A percentile compares a stretch with the other conserved stretches of the same genome.
phyloP scores from a whole-genome alignment of 2,797 vertebrate species.

The Pseudomugil tenellus region DNA sequence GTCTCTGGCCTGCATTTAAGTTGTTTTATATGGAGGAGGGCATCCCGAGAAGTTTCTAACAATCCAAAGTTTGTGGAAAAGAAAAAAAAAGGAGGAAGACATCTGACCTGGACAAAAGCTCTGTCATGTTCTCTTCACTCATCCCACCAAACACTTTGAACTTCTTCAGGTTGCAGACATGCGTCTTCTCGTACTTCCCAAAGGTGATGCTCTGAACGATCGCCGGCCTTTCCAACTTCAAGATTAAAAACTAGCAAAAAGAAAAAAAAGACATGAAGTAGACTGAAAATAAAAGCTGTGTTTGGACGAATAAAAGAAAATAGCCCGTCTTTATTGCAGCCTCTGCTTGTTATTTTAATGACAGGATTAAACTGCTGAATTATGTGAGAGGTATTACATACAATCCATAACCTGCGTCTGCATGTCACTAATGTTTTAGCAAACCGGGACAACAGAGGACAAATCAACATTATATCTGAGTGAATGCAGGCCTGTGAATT shows the following conservation, averaged over 20 bases:
- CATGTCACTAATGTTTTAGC: slow-evolving; percentile 20
- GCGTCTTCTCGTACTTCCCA: slow-evolving; percentile 99
- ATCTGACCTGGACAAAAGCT: slow-evolving; percentile 93
- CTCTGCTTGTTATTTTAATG: slow-evolving; percentile 32
- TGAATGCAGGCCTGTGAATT: not conserved
- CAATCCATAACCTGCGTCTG: slow-evolving; percentile 22
- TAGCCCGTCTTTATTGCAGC: not conserved
- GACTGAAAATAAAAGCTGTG: slow-evolving; percentile 3
- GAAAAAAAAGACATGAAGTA: not conserved
- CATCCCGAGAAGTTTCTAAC: not conserved
- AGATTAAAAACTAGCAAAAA: slow-evolving; percentile 90
- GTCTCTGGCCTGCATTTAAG: not conserved
- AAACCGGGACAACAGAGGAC: slow-evolving; percentile 16
- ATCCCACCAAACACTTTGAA: slow-evolving; percentile 99
- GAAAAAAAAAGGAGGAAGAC: too few relatives aligned
- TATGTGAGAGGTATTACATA: slow-evolving; percentile 27
- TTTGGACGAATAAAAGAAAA: slow-evolving; percentile 8
- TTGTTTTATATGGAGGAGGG: not conserved
- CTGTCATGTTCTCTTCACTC: slow-evolving; percentile 99
- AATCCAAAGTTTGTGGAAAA: not conserved
- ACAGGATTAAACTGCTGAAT: slow-evolving; percentile 15
- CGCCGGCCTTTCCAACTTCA: slow-evolving; percentile 97
- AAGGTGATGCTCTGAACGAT: slow-evolving; percentile 98
- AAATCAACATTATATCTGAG: slow-evolving; percentile 21
- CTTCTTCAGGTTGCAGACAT: slow-evolving; percentile 99